Base-by-base conservation (phyloP, 2,113 vertebrate species). In the Equus przewalskii region DNA sequence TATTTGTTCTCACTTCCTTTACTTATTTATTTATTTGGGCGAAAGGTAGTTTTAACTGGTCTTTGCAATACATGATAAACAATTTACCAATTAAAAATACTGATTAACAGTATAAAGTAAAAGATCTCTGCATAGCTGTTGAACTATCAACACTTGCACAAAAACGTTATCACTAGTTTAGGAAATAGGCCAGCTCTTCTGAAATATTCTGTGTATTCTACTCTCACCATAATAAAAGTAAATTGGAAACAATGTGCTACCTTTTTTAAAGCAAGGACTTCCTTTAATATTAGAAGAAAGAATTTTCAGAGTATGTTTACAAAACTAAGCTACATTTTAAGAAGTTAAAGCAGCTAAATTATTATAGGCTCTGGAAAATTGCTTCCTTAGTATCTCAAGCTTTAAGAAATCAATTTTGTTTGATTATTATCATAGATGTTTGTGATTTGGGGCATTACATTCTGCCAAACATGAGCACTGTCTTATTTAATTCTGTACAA, bases 361-460 rank as follows among this genome's bases (percentile, higher is more conserved):
- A 89, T 28, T 65, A n/a, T 19, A 78, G 26, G 14, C 21, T 73
- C 13, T 89, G 19, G 54, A 64, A 73, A 95, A 46, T 80, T 69
- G 2, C 49, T 80, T 90, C 28, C 84, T 93, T 44, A 65, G 14
- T 79, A 86, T 54, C 18, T 88, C 6, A 75, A 36, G 1, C 9
- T 83, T 82, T 54, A 58, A 73, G 86, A 46, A 95, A 82, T 78
- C 2, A 96, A 46, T 92, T 89, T 81, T 72, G 5, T 41, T 64
- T 78, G 7, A 72, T 86, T 79, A 72, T 87, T 62, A 84, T 80
- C 44, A 60, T n/a, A 65, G 16, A 33, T 91, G 26, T 11, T 24
- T 88, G 21, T 82, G 65, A 89, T 94, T 92, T 76, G 11, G 56
- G 2, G 13, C 73, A 70, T 62, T 89, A 21, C 8, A 76, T 82